A percentile compares a stretch with the other conserved stretches of the same genome.
These are phyloP conservation scores for Typhlomys cinereus DNA, from an alignment of 2,113 vertebrate genomes.

Conservation along the genomic window DNA sequence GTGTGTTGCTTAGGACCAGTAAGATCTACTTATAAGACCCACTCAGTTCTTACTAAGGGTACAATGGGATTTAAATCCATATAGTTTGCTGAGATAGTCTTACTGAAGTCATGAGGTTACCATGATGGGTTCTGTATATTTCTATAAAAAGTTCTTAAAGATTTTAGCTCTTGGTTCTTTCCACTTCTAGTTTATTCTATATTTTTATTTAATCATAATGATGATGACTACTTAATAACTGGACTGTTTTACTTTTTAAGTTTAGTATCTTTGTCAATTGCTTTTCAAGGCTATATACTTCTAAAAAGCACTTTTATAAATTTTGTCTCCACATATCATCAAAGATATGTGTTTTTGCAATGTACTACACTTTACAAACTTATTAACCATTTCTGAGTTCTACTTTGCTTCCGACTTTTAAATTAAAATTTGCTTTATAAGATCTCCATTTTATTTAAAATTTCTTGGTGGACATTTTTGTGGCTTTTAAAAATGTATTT, in stretches of 20 bases:
- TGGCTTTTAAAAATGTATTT: background rate
- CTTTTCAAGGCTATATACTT: background rate
- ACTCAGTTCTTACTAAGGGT: background rate
- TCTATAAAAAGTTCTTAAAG: background rate
- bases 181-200: background rate
- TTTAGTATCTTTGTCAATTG: constrained; percentile 28
- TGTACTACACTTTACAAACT: background rate
- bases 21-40: background rate
- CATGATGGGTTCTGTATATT: background rate
- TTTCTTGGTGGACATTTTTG: constrained; percentile 15
- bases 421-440: constrained; percentile 42
- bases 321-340: background rate
- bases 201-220: constrained; percentile 1
- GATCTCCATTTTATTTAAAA: background rate
- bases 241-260: background rate
- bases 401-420: constrained; percentile 23
- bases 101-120: background rate
- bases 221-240: background rate
- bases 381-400: constrained; percentile 13
- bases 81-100: background rate
- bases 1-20: background rate
- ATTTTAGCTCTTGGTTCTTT: background rate
- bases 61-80: background rate
- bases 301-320: background rate
- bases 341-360: background rate